Conservation (phyloP, 2,113 vertebrate species). For the Scortum barcoo region DNA sequence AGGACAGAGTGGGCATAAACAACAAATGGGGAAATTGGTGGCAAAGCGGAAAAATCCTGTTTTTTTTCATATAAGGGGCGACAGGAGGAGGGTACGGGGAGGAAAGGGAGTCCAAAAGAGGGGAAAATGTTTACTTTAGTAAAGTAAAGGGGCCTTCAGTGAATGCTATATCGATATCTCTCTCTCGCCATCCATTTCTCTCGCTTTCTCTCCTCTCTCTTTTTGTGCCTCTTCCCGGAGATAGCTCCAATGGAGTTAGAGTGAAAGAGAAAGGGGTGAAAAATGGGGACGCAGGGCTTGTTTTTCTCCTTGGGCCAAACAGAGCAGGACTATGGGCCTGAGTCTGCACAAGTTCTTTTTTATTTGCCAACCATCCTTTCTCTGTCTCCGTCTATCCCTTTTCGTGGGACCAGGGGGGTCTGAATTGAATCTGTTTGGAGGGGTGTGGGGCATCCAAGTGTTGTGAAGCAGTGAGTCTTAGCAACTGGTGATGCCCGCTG, state of each 20-base stretch:
- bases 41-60: constrained; percentile 81
- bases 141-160: constrained; percentile 56
- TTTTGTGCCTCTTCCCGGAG: constrained; percentile 72
- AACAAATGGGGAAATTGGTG: constrained; percentile 72
- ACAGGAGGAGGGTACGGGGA: constrained; percentile 29
- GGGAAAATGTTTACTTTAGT: constrained; percentile 34
- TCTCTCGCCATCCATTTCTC: constrained; percentile 55
- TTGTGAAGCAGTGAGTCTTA: constrained; percentile 80
- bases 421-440: constrained; percentile 79
- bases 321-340: constrained; percentile 60
- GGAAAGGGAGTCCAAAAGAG: constrained; percentile 50
- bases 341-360: constrained; percentile 76
- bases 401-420: constrained; percentile 70
- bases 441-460: constrained; percentile 73
- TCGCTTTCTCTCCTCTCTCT: constrained; percentile 53
- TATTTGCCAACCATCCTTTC: constrained; percentile 72
- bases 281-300: constrained; percentile 76
- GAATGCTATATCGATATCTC: constrained; percentile 71
- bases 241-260: constrained; percentile 64
- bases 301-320: constrained; percentile 73
- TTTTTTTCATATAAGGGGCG: constrained; percentile 40
- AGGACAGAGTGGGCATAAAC: constrained; percentile 71
- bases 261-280: constrained; percentile 77
- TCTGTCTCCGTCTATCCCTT: constrained; percentile 69
- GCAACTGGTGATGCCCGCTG: constrained; percentile 78